These are phyloP conservation scores for Phrynosoma blainvillii DNA, from an alignment of 2,113 vertebrate species.

Conservation along the genomic window DNA sequence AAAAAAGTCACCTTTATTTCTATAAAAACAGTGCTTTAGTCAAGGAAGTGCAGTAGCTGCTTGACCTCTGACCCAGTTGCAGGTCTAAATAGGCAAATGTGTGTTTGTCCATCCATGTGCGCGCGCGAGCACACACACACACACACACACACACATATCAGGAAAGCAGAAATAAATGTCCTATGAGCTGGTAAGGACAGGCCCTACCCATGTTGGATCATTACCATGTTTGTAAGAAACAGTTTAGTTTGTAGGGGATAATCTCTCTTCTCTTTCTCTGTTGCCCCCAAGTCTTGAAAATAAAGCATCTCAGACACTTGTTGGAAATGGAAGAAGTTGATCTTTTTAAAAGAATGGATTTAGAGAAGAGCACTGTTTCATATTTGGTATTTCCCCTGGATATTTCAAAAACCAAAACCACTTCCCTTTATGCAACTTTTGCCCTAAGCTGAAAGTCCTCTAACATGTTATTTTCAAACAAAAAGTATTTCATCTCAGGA, in stretches of 20 bases:
- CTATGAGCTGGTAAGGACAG: not conserved
- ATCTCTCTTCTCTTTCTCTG: no score
- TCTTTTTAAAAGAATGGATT: not conserved
- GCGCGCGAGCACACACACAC: no score
- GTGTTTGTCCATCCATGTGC: no score
- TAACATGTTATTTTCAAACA: not conserved
- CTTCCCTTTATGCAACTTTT: not conserved
- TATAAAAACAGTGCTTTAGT: not conserved
- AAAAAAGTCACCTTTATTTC: not conserved
- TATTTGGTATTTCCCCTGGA: not conserved
- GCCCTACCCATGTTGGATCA: no score
- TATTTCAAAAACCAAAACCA: not conserved
- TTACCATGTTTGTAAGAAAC: not conserved
- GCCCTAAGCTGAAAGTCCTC: not conserved
- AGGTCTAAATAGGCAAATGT: not conserved
- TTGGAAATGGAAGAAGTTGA: not conserved
- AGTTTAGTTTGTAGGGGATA: not conserved
- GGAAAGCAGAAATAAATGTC: not conserved
- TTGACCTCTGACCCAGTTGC: not conserved
- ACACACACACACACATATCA: not conserved
- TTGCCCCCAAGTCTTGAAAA: not conserved
- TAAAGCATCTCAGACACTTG: not conserved
- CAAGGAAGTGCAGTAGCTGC: not conserved
- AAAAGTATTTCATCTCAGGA: not conserved
- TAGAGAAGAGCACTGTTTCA: not conserved